Percentiles rank a stretch among this genome's conserved stretches.
phyloP scores from a whole-genome alignment of 2,113 vertebrate genomes.

The Rutilus rutilus region DNA sequence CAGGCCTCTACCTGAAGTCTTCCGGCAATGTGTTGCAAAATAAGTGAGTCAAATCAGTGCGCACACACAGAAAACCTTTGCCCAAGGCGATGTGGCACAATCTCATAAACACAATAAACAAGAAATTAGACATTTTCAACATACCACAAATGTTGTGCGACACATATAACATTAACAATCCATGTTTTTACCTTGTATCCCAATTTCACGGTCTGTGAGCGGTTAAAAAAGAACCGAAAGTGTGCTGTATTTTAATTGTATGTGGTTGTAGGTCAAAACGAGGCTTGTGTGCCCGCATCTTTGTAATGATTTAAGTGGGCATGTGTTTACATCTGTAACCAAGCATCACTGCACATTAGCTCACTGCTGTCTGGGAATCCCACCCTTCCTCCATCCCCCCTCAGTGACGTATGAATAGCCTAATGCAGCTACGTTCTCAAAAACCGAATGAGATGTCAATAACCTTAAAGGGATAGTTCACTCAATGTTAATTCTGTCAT shows the following conservation, averaged over 20 bases:
- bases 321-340: slow-evolving; percentile 28
- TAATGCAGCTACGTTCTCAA: not conserved
- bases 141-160: not conserved
- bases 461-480: not conserved
- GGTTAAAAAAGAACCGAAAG: not conserved
- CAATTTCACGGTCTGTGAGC: not conserved
- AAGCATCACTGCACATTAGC: slow-evolving; percentile 19
- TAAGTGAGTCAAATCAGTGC: slow-evolving; percentile 10
- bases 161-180: not conserved
- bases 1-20: slow-evolving; percentile 43
- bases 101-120: not conserved
- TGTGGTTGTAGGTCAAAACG: not conserved
- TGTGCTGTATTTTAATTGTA: not conserved
- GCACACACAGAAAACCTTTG: slow-evolving; percentile 12
- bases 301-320: slow-evolving; percentile 10
- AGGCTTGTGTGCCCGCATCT: not conserved
- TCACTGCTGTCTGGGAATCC: not conserved
- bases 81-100: slow-evolving; percentile 18
- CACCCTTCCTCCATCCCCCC: slow-evolving; percentile 17
- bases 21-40: slow-evolving; percentile 6
- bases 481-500: not conserved
- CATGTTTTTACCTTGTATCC: not conserved
- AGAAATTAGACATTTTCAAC: not conserved
- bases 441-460: not conserved
- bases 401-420: not conserved